Conservation (phyloP, 2,113 vertebrate species). For the Dendropsophus ebraccatus region DNA sequence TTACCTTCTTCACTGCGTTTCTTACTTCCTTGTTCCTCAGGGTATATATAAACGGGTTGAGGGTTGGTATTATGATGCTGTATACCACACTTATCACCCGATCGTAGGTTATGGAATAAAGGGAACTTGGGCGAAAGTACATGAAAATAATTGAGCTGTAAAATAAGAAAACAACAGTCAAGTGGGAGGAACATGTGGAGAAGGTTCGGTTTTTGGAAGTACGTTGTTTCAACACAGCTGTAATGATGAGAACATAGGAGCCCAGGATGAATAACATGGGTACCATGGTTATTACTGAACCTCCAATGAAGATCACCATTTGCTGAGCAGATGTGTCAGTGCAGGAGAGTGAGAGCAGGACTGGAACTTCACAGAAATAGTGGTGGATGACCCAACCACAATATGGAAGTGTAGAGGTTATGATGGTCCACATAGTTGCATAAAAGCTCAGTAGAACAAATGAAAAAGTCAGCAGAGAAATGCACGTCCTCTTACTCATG, state of each 20-base stretch:
- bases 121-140: conserved; percentile 35
- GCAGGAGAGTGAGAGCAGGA: conserved; percentile 37
- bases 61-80: conserved; percentile 31
- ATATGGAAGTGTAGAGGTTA: background rate
- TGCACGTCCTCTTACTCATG: conserved; percentile 33
- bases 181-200: conserved; percentile 47
- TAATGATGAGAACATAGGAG: conserved; percentile 36
- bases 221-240: background rate
- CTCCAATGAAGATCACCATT: background rate
- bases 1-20: conserved; percentile 6
- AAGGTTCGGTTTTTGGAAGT: conserved; percentile 21
- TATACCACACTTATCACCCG: conserved; percentile 12
- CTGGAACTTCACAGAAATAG: conserved; percentile 45
- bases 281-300: background rate
- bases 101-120: conserved; percentile 13
- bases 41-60: conserved; percentile 45
- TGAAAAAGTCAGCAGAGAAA: background rate
- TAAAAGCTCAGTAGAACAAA: conserved; percentile 15
- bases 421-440: conserved; percentile 15
- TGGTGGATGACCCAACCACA: conserved; percentile 31
- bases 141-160: conserved; percentile 43
- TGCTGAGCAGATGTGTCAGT: conserved; percentile 14
- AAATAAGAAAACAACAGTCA: conserved; percentile 33
- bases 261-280: conserved; percentile 44
- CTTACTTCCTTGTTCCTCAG: conserved; percentile 19